Evolutionary conservation across 1,140 invertebrate species (phyloP).

Genomic region (Copidosoma floridanum): DNA sequence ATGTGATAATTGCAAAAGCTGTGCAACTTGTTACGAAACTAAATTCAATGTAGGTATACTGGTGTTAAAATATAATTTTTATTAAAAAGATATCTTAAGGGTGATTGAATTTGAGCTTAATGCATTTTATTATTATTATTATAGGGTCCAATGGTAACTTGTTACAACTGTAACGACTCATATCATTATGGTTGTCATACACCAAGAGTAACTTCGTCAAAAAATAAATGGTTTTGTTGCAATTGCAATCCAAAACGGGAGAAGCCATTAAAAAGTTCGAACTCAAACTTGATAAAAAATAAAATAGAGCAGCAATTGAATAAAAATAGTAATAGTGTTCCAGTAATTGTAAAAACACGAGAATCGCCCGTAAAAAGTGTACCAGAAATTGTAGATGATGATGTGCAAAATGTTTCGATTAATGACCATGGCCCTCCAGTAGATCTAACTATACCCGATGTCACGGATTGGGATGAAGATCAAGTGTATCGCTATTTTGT

Average conservation of each 20-base stretch:
- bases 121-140: constrained; percentile 10
- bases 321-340: constrained; percentile 36
- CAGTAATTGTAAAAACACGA: constrained; percentile 50
- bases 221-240: constrained; percentile 50
- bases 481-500: constrained; percentile 81
- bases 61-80: constrained; percentile 15
- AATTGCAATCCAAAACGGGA: constrained; percentile 45
- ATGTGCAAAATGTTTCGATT: no score
- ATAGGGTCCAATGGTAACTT: constrained; percentile 66
- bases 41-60: no score
- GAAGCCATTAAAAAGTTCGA: constrained; percentile 26
- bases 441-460: constrained; percentile 73
- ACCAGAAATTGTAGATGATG: constrained; percentile 46
- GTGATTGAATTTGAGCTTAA: no score
- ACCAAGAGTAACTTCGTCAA: constrained; percentile 56
- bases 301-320: constrained; percentile 4
- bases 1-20: constrained; percentile 71
- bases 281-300: constrained; percentile 43
- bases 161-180: constrained; percentile 77
- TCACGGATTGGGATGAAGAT: constrained; percentile 74
- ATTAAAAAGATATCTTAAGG: no score
- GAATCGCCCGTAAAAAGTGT: constrained; percentile 45
- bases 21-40: constrained; percentile 68
- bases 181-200: constrained; percentile 77
- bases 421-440: no score